Evolutionary conservation across 1,140 invertebrate genomes (phyloP), one percentile per base, ranked within the genome.

Genomic region (Drosophila bocki): DNA sequence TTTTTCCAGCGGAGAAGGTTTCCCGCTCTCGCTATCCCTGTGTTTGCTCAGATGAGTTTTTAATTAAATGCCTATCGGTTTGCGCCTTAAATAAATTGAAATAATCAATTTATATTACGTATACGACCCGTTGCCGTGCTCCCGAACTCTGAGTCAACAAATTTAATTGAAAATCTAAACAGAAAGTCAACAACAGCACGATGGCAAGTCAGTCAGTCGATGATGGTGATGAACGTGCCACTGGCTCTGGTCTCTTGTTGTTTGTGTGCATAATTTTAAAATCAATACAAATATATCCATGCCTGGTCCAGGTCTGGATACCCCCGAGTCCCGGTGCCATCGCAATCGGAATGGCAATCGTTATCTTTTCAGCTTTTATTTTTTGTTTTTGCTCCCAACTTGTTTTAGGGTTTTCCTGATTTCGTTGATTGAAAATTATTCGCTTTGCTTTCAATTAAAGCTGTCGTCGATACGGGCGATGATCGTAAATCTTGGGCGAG

Each of bases 81-180:
- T 81, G 85, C 85, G 75, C 75, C 85, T 90, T 90, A 88, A 88
- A 88, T 90, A 88, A 88, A 88, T 88, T 77, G 87, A 80, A 88
- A 88, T 88, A 88, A 90, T 88, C 85, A 90, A 88, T 88, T 88
- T 88, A 87, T 87, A 88, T 87, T 83, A 87, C 84, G 84, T 86
- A 88, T 80, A 88, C 85, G 67, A 69, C 44, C 62, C 58, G 75
- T 9, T 48, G 33, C 33, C 19, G 22, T 42, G 47, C 42, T 45
- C 48, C 54, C 67, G 67, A 70, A 59, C 69, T 72, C 68, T 75
- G 68, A 71, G 87, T 82, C 84, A 91, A 88, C 84, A 91, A 91
- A 90, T 91, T 91, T 91, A 91, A 91, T 91, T 91, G 88, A 91
- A 91, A 91, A 91, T 91, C 88, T 91, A 91, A 91, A 91, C 88